phyloP scores from a whole-genome alignment of 2,797 vertebrate species.

The Aeoliscus strigatus region DNA sequence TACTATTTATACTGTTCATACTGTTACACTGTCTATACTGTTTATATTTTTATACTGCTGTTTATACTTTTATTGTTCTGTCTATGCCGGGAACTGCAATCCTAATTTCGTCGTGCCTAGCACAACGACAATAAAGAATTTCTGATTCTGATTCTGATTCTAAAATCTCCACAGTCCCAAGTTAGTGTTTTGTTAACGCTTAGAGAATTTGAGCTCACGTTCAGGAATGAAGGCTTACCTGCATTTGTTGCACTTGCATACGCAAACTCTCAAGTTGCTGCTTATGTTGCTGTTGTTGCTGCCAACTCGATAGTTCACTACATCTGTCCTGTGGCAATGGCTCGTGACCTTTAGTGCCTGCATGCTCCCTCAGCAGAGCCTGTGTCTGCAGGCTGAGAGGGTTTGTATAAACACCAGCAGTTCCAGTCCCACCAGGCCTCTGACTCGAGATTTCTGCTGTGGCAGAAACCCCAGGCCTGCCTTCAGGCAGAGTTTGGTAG shows the following conservation, averaged over 20 bases:
- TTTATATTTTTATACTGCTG: too few relatives aligned
- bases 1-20: too few relatives aligned
- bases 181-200: neutral
- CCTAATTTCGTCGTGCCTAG: too few relatives aligned
- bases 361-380: conserved; percentile 69
- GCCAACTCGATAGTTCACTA: conserved; percentile 83
- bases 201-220: neutral
- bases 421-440: conserved; percentile 52
- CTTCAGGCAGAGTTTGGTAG: conserved; percentile 83
- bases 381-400: conserved; percentile 70
- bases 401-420: conserved; percentile 68
- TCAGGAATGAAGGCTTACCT: conserved; percentile 70
- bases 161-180: neutral
- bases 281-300: conserved; percentile 77
- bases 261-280: conserved; percentile 84
- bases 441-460: conserved; percentile 64
- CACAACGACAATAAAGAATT: too few relatives aligned
- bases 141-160: too few relatives aligned
- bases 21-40: too few relatives aligned
- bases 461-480: conserved; percentile 50
- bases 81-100: too few relatives aligned
- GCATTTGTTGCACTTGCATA: conserved; percentile 91
- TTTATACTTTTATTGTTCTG: too few relatives aligned
- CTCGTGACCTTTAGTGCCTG: conserved; percentile 60
- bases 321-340: conserved; percentile 71